These are phyloP conservation scores for Pituophis catenifer DNA, from an alignment of 2,113 vertebrate genomes.

Conservation along the genomic window DNA sequence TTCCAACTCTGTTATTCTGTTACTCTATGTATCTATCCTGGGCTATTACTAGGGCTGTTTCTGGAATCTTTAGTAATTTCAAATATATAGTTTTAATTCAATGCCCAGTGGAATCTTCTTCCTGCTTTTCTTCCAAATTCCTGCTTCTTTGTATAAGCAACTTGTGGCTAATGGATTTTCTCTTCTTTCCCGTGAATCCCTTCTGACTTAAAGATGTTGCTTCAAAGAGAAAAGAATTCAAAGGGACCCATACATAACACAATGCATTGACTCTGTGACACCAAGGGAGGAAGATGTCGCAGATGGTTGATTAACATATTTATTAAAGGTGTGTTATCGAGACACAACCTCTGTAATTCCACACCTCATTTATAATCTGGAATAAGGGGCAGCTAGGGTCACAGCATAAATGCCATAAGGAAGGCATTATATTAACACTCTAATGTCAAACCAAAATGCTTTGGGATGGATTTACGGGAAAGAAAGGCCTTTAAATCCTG, in stretches of 20 bases:
- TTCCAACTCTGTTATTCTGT: not conserved
- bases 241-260: not conserved
- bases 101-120: not conserved
- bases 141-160: not conserved
- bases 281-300: not conserved
- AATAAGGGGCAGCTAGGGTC: conserved; percentile 11
- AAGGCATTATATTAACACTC: not conserved
- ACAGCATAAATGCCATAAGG: not conserved
- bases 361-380: conserved; percentile 4
- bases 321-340: conserved; percentile 26
- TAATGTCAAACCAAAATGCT: conserved; percentile 4
- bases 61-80: not conserved
- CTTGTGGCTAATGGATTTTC: not conserved
- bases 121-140: not conserved
- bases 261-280: not conserved
- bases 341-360: not conserved
- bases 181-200: not conserved
- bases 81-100: not conserved
- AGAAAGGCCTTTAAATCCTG: not conserved
- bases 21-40: not conserved
- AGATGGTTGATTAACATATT: conserved; percentile 32
- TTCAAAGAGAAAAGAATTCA: conserved; percentile 22
- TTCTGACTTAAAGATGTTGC: conserved; percentile 11
- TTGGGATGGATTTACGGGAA: conserved; percentile 15
- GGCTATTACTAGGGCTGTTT: not conserved